Percentiles rank a stretch among this genome's conserved stretches.
These are phyloP conservation scores for Siniperca obscura DNA, from an alignment of 2,797 vertebrate genomes.

Conservation along the genomic window DNA sequence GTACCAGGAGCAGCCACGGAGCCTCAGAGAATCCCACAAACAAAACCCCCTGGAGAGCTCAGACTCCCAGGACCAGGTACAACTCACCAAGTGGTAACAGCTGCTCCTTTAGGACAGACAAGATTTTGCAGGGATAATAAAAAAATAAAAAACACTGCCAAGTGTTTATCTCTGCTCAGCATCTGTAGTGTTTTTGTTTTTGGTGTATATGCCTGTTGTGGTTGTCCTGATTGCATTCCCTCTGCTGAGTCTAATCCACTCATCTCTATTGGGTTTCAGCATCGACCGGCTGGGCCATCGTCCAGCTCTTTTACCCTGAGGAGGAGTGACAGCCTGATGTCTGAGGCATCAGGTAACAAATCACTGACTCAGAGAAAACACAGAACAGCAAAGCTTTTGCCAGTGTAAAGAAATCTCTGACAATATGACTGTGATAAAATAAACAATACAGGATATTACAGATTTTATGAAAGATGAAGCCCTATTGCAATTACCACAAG, in stretches of 20 bases:
- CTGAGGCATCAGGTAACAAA: slow-evolving; percentile 90
- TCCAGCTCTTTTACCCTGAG: slow-evolving; percentile 85
- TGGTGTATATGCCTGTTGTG: slow-evolving; percentile 15
- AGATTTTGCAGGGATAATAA: background rate
- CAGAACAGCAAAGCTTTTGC: background rate
- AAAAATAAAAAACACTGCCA: too few relatives aligned
- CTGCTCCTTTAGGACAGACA: background rate
- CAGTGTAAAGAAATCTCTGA: background rate
- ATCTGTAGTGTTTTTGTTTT: slow-evolving; percentile 21
- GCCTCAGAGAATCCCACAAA: slow-evolving; percentile 48
- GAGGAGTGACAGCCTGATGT: slow-evolving; percentile 88
- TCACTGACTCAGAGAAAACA: slow-evolving; percentile 30
- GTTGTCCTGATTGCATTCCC: slow-evolving; percentile 6
- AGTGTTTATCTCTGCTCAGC: background rate
- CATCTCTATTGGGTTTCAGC: slow-evolving; percentile 79
- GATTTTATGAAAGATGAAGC: background rate
- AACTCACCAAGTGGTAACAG: background rate
- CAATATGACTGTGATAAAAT: background rate
- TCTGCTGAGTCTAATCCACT: slow-evolving; percentile 38
- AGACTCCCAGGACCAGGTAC: slow-evolving; percentile 76
- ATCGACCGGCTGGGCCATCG: slow-evolving; percentile 70
- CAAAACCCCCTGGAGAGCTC: slow-evolving; percentile 46
- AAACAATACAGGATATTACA: background rate
- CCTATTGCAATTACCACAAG: slow-evolving; percentile 13
- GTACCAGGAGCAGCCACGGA: slow-evolving; percentile 50